Base-by-base conservation (phyloP, 30 jellyfish, hydroid and myxozoan species). In the Aurelia coerulea region DNA sequence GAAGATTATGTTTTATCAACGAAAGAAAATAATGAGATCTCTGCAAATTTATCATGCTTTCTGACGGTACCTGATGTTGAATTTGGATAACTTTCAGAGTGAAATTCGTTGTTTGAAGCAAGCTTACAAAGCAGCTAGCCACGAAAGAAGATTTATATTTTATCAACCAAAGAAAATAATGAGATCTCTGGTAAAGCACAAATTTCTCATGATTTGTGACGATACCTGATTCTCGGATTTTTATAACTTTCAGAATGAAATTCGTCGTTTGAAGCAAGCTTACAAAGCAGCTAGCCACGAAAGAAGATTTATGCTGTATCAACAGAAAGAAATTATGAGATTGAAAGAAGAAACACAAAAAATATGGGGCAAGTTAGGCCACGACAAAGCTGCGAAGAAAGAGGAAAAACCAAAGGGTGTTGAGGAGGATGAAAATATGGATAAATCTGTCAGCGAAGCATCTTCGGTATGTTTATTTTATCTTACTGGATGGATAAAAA, bases 271-370 rank as follows among this genome's bases (percentile, higher is more conserved):
- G 66, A 84, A 75, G 81, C 96, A 89, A 52, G 96, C 97, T 9
- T 85, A 74, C 80, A 78, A 87, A 54, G 95, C 93, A n/a, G 99
- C 99, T 49, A 88, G 97, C 54, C 85, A 94, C 65, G 99, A 94
- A 68, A 66, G 99, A 15, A 78, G 86, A 69, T 78, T 86, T 32
- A 88, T 94, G 97, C 74, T 94, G 63, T 75, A 83, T 52, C 99
- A 94, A 69, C 97, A 94, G 42, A 84, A 68, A 53, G 99, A 94
- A 72, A 89, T 94, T 19, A 86, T 82, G 54, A 85, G 95, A 15
- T 78, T 94, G 62, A 79, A 91, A 54, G 87, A 89, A 34, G 82
- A 92, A 14, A 94, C 99, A n/a, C 94, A 94, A 81, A 88, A 88
- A 59, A 77, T 94, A 50, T 94, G 97, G 97, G 80, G 84, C 81